Evolutionary conservation across 2,797 vertebrate species (phyloP), one percentile per base, ranked within the genome.

Genomic region (Lacerta agilis): DNA sequence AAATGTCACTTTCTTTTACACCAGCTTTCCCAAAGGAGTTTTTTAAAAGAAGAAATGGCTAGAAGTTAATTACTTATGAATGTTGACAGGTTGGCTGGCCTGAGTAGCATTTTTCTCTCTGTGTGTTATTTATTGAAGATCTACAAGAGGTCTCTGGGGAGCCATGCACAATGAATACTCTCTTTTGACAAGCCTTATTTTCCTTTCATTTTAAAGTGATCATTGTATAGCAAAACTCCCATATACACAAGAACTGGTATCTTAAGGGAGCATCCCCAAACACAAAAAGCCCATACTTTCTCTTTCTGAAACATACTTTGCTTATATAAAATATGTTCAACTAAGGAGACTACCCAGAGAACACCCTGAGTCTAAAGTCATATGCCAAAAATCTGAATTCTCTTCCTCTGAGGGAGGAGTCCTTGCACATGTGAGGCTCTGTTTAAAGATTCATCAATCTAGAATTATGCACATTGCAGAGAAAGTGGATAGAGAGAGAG

Each of bases 121-220:
- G 13, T 67, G 49, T 85, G 33, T 91, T 93, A 93, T 86, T 88
- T 92, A 71, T 90, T 72, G 82, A 82, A 85, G 86, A 94, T 73
- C 71, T 77, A 33, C n/a, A 91, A 2, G 66, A 89, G 41, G 9
- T 41, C 73, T 88, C 27, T 83, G 64, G 67, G 82, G 72, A 91
- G 90, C 8, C 77, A 81, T 29, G 64, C 15, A 87, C 38, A 41
- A 25, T 77, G 55, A 81, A 11, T 86, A 61, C 11, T 89, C 89
- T 92, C 86, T 91, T 69, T 36, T 94, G 88, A 87, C 83, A 86
- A 2, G 36, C 2, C 5, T 23, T 85, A 20, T 77, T 92, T 82
- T 3, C 25, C 77, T 92, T 87, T 82, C 87, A 85, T 87, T 79
- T 64, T 45, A 23, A 92, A 87, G 10, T 75, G 81, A 89, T 69